phyloP scores from a whole-genome alignment of 2,797 vertebrate species.

The Eremophila alpestris region DNA sequence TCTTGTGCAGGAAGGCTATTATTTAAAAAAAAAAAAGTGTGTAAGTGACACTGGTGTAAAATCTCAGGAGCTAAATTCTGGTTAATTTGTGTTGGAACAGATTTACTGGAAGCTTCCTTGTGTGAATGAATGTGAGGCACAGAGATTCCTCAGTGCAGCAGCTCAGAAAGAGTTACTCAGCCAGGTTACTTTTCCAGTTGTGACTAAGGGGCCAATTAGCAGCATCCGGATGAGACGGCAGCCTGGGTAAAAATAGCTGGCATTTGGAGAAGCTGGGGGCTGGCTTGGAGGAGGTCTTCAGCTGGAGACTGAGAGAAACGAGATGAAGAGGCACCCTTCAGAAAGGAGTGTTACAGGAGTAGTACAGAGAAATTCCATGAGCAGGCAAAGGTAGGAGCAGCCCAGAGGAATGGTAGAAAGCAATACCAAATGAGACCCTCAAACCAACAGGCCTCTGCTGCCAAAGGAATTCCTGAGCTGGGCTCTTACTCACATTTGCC shows the following conservation, averaged over 20 bases:
- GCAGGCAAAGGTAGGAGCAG: neutral
- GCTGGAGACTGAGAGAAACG: neutral
- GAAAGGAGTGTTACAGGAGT: neutral
- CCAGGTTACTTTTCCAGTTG: constrained; percentile 60
- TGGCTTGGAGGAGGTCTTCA: constrained; percentile 18
- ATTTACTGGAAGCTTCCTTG: neutral
- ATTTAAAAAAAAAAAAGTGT: neutral
- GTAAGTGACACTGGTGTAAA: neutral
- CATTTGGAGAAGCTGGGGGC: constrained; percentile 60
- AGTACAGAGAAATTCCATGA: neutral
- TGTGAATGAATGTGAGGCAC: neutral
- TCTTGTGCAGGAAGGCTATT: neutral
- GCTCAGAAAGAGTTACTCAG: constrained; percentile 50
- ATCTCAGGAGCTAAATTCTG: neutral
- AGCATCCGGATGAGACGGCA: constrained; percentile 50
- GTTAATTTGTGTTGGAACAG: neutral
- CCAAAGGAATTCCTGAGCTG: neutral
- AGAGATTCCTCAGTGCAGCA: neutral
- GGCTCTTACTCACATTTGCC: neutral
- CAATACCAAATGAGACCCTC: neutral
- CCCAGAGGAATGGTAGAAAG: neutral
- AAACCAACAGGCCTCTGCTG: neutral
- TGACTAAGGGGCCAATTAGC: constrained; percentile 67
- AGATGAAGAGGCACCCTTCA: neutral
- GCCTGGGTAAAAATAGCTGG: constrained; percentile 65